Evolutionary conservation across 2,888 invertebrate species (phyloP), one percentile per base, ranked within the genome.

Genomic region (Stramonita haemastoma): DNA sequence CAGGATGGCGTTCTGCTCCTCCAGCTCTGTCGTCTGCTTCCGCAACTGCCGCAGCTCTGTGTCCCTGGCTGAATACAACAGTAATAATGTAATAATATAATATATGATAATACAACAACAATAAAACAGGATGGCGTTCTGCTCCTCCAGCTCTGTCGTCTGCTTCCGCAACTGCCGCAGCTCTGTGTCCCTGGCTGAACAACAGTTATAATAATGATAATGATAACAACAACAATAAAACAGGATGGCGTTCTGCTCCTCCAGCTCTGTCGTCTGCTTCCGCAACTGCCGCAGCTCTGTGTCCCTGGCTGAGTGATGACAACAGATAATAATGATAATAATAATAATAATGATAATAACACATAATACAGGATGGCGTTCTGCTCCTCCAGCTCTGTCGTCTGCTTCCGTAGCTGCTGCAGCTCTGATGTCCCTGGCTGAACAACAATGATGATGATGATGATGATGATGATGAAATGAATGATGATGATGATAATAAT

Each of bases 301-400:
- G 96, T 99, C 99, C 91, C 98, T 97, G 89, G 97, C 97, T 97
- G 94, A 6, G 34, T 60, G 60, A 66, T 13, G 19, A 6, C 66
- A 66, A 22, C 19, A 66, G 8, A 60, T 60, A 60, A 60, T 60
- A 60, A 60, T 60, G 60, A 60, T 17, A 60, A 60, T 60, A 17
- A 60, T 17, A 17, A 60, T 60, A 17, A 60, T 60, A 8, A n/a
- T 60, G 13, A 60, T 60, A 17, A 60, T 60, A 17, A 60, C 17
- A 60, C 13, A 60, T 60, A 17, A 60, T 60, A 98, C 83, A 99
- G 97, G 90, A 99, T 98, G 0, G 99, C 98, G 96, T 99, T 99
- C 96, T 98, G 97, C 95, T 99, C 98, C 96, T 99, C 99, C 94
- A 98, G 98, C 96, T 99, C 99, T 0, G 98, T 98, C 94, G 98